Percentiles rank a stretch among this genome's conserved stretches.
Evolutionary conservation across 2,888 invertebrate species (phyloP).

Genomic region (Pachymerium ferrugineum): DNA sequence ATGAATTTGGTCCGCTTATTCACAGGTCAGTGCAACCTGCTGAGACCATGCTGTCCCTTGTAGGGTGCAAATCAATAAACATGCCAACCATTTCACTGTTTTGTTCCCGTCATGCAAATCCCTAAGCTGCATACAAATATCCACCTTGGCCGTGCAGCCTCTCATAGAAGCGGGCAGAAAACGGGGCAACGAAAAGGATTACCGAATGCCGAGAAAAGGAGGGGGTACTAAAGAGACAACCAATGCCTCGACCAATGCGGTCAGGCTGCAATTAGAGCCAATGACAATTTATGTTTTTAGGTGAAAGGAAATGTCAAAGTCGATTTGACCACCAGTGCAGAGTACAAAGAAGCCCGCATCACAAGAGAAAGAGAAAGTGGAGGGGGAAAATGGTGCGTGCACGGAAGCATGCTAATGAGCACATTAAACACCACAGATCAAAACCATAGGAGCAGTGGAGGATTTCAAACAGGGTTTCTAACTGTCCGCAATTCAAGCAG

Average conservation of each 20-base stretch:
- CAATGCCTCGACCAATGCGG: slow-evolving; percentile 21
- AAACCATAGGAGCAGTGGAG: slow-evolving; percentile 9
- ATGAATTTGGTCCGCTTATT: slow-evolving; percentile 2
- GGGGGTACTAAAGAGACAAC: too few relatives aligned
- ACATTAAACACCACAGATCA: slow-evolving; percentile 18
- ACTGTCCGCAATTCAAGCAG: slow-evolving; percentile 18
- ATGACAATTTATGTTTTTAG: slow-evolving; percentile 21
- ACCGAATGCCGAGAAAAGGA: neutral
- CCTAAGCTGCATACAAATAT: slow-evolving; percentile 18
- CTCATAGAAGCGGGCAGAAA: neutral
- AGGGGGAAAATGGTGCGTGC: slow-evolving; percentile 1
- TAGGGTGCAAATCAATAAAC: slow-evolving; percentile 15
- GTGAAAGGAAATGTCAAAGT: slow-evolving; percentile 14
- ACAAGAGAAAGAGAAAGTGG: neutral
- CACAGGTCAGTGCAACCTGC: slow-evolving; percentile 6
- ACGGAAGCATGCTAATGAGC: slow-evolving; percentile 21
- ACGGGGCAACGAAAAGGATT: neutral
- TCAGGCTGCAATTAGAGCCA: slow-evolving; percentile 18
- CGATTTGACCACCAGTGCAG: neutral
- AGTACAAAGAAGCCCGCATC: slow-evolving; percentile 18
- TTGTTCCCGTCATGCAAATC: slow-evolving; percentile 4
- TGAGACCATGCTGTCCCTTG: neutral
- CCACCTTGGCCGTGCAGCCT: neutral
- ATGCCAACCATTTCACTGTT: slow-evolving; percentile 7
- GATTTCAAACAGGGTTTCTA: slow-evolving; percentile 12